phyloP scores from a whole-genome alignment of 2,113 vertebrate species.

The Petroica traversi region DNA sequence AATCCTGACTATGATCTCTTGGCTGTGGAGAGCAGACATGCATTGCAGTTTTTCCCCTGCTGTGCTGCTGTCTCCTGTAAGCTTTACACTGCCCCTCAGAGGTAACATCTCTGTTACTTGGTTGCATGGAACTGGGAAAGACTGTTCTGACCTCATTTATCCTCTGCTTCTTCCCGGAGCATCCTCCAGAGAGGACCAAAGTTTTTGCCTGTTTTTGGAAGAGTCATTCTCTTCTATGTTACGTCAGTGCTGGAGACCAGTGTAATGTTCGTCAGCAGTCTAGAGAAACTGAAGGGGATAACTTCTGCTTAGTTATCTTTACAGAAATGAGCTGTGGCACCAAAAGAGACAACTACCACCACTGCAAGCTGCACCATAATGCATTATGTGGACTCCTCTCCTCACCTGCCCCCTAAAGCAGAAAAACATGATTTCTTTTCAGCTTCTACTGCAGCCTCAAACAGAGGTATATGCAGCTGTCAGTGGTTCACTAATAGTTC shows the following conservation, averaged over 20 bases:
- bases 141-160: background rate
- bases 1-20: background rate
- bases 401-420: background rate
- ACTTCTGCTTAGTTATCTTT: background rate
- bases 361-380: background rate
- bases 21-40: background rate
- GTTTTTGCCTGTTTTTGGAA: background rate
- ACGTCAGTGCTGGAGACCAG: background rate
- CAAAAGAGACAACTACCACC: background rate
- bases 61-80: background rate
- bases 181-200: background rate
- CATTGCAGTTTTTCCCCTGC: background rate
- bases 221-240: conserved; percentile 13
- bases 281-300: background rate
- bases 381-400: background rate
- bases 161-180: background rate
- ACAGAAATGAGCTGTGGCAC: background rate
- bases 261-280: conserved; percentile 1
- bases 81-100: background rate
- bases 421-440: conserved; percentile 53
- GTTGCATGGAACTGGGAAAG: background rate
- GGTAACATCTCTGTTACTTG: background rate
- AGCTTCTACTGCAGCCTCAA: conserved; percentile 22
- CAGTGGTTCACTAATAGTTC: conserved; percentile 5
- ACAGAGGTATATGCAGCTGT: conserved; percentile 9